phyloP scores from a whole-genome alignment of 2,797 vertebrate species.

The Acomys russatus region DNA sequence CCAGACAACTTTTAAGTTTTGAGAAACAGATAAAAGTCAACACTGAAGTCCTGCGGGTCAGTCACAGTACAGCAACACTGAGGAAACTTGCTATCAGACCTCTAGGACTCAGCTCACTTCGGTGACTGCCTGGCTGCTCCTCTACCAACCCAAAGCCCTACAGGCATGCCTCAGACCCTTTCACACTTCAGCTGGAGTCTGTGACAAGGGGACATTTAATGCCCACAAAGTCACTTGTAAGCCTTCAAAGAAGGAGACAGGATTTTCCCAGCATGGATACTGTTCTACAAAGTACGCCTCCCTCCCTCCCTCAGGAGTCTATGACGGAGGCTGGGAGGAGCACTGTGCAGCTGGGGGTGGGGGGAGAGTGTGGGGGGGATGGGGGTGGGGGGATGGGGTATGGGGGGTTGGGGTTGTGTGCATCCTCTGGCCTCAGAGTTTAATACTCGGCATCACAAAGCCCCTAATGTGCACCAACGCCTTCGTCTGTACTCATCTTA shows the following conservation, averaged over 20 bases:
- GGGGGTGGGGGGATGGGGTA: no score
- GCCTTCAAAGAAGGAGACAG: not conserved
- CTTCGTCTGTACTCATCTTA: conserved; percentile 19
- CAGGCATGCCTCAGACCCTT: not conserved
- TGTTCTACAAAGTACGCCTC: not conserved
- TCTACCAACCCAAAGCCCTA: not conserved
- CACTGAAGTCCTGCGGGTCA: not conserved
- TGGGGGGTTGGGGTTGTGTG: no score
- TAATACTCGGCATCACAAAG: conserved; percentile 42
- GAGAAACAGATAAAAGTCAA: conserved; percentile 44
- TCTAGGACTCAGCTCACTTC: conserved; percentile 37
- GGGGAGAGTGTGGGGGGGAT: no score
- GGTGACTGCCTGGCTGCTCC: conserved; percentile 30
- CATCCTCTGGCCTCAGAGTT: conserved; percentile 29
- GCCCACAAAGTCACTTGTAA: conserved; percentile 48
- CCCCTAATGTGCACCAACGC: not conserved
- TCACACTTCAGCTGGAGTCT: conserved; percentile 39
- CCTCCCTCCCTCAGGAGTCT: not conserved
- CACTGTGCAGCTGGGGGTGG: conserved; percentile 64
- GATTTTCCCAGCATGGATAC: conserved; percentile 38
- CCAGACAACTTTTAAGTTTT: not conserved
- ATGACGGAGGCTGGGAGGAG: not conserved
- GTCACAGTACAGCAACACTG: not conserved
- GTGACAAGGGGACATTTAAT: not conserved
- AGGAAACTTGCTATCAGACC: conserved; percentile 26